phyloP scores from a whole-genome alignment of 2,113 vertebrate species.

The Sinocyclocheilus anshuiensis region DNA sequence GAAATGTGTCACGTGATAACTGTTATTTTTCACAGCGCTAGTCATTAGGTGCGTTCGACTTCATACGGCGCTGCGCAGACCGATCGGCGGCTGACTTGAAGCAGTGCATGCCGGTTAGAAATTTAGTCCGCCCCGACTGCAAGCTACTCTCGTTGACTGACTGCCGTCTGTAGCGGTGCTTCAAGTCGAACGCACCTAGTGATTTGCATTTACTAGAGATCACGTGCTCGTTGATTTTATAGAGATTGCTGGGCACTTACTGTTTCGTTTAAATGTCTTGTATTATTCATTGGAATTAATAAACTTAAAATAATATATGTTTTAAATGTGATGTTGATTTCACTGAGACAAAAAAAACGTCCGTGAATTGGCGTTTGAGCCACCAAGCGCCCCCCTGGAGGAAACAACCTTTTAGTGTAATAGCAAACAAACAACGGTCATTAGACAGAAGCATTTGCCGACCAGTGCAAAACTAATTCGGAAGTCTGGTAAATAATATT shows the following conservation, averaged over 20 bases:
- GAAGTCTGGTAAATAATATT: neutral
- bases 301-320: neutral
- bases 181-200: too few species aligned
- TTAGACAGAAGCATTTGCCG: neutral
- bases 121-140: too few species aligned
- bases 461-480: neutral
- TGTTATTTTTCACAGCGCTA: neutral
- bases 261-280: neutral
- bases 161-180: too few species aligned
- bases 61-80: too few species aligned
- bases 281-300: neutral
- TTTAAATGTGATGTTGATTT: too few species aligned
- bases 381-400: neutral
- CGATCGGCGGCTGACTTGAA: too few species aligned
- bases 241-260: neutral
- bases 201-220: too few species aligned
- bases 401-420: neutral
- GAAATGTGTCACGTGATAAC: neutral
- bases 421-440: neutral
- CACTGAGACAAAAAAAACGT: neutral
- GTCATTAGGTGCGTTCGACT: too few species aligned
- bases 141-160: too few species aligned
- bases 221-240: neutral
- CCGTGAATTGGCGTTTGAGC: neutral
- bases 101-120: too few species aligned